Conservation (phyloP, 2,888 invertebrate species). For the Calephelis perditalis region DNA sequence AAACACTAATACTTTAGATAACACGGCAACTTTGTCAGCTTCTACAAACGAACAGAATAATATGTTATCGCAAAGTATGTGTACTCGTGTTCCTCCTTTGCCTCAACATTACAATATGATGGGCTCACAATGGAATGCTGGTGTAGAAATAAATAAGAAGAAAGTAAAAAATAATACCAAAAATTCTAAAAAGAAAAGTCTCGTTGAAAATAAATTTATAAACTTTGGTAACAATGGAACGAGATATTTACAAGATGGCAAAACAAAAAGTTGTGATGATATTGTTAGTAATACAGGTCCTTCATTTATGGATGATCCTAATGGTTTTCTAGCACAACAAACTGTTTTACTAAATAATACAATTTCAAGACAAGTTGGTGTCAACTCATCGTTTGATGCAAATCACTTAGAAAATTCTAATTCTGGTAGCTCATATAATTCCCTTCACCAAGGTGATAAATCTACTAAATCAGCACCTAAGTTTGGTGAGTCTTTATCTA, state of each 20-base stretch:
- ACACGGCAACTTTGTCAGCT: conserved; percentile 51
- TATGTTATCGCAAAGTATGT: conserved; percentile 68
- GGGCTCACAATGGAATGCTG: conserved; percentile 62
- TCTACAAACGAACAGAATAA: conserved; percentile 47
- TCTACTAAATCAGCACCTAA: conserved; percentile 42
- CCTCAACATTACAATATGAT: conserved; percentile 80
- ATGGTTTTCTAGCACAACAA: conserved; percentile 93
- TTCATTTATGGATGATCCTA: conserved; percentile 94
- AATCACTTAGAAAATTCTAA: conserved; percentile 50
- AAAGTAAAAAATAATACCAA: conserved; percentile 79
- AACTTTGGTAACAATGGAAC: conserved; percentile 54
- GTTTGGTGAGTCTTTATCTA: conserved; percentile 44
- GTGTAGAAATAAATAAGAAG: conserved; percentile 59
- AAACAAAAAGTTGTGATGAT: conserved; percentile 65
- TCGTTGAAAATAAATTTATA: conserved; percentile 50
- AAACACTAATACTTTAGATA: conserved; percentile 55
- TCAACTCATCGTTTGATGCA: conserved; percentile 50
- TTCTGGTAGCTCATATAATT: conserved; percentile 34
- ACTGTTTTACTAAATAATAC: conserved; percentile 91
- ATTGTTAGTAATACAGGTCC: conserved; percentile 79
- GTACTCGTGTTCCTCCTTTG: conserved; percentile 84
- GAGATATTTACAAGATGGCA: conserved; percentile 52
- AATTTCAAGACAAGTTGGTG: conserved; percentile 82
- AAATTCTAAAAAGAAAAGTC: conserved; percentile 68
- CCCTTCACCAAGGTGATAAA: conserved; percentile 51